Evolutionary conservation across 1,140 invertebrate genomes (phyloP), one percentile per base, ranked within the genome.

Genomic region (Drosophila baimaii): DNA sequence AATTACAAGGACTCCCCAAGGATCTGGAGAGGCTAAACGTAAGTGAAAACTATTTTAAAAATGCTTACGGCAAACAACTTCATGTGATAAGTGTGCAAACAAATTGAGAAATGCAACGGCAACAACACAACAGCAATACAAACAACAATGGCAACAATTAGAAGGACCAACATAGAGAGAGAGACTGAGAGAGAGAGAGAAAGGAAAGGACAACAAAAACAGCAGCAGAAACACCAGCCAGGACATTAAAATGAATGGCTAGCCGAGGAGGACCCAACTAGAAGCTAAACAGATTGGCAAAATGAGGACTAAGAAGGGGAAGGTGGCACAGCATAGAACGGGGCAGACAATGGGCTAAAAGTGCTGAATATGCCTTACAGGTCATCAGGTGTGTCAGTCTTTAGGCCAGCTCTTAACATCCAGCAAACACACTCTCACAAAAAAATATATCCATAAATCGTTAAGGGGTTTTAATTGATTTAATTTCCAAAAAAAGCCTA

Each of bases 81-180:
- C 23, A 74, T 81, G 66, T 77, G 81, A 81, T 81, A 65, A 81
- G 79, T 75, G 82, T 75, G 82, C 75, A 85, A 86, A 86, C 83
- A 85, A 85, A 86, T 85, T 86, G 78, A 78, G 80, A 79, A 78
- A 75, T 85, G 75, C 82, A 86, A 79, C 59, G 75, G 62, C 27
- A 73, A 55, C 44, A 72, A 63, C 56, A 55, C 25, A 5, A 29
- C n/a, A n/a, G 3, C 17, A 41, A 21, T 19, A 31, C 29, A 33
- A 52, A 21, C 29, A 55, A 27, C 35, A 63, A 25, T 19, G 51
- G 19, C 49, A 57, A 46, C 68, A 77, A 69, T 58, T 54, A 69
- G 54, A 41, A 51, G 56, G 31, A 19, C 46, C 25, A 43, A 47
- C 17, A 27, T 49, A 7, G 23, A 2, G 4, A 1, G 37, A 17